Conservation (phyloP, 92 coral and sea anemone genomes). For the Siderastrea radians region DNA sequence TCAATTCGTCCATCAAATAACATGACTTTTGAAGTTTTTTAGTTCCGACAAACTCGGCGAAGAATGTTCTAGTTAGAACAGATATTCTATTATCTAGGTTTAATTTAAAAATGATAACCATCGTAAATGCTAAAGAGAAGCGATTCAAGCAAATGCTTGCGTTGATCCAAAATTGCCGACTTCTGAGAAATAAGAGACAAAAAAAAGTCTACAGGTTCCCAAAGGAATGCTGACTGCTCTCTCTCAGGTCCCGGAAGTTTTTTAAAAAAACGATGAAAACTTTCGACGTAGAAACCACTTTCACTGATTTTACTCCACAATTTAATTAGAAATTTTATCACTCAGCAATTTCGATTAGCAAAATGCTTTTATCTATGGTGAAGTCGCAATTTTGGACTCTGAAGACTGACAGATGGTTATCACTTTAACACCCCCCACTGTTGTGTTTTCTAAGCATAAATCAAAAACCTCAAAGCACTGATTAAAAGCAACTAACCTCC, state of each 20-base stretch:
- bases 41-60: neutral
- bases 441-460: neutral
- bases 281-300: neutral
- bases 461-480: neutral
- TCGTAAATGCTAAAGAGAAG: too few species aligned
- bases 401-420: neutral
- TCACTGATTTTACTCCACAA: neutral
- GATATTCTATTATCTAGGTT: too few species aligned
- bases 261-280: neutral
- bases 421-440: neutral
- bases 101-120: too few species aligned
- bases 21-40: neutral
- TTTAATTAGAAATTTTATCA: neutral
- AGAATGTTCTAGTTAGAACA: neutral
- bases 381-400: neutral
- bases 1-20: neutral
- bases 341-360: neutral
- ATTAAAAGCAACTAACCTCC: neutral
- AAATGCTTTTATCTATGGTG: neutral
- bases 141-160: neutral
- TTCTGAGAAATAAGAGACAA: too few species aligned
- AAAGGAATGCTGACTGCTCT: neutral
- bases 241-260: neutral
- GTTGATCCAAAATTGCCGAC: too few species aligned
- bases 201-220: neutral